Conservation (phyloP, 2,888 invertebrate genomes). For the Margaritifera margaritifera region DNA sequence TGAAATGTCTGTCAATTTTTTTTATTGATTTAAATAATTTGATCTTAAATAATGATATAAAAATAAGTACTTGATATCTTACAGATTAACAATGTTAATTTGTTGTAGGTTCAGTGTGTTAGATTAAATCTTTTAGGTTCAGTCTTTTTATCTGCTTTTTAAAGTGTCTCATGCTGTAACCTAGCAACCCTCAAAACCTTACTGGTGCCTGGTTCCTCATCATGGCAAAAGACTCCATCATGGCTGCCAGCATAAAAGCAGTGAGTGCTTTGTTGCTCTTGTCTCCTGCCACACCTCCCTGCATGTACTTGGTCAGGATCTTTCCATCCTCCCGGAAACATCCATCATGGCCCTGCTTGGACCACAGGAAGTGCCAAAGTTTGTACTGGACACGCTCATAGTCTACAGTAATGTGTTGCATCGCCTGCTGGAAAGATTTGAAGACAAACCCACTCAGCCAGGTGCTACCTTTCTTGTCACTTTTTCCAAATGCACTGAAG, state of each 20-base stretch:
- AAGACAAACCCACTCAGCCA: slow-evolving; percentile 84
- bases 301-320: slow-evolving; percentile 62
- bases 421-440: slow-evolving; percentile 80
- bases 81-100: too few species aligned
- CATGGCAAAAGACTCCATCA: slow-evolving; percentile 61
- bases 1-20: too few species aligned
- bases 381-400: slow-evolving; percentile 67
- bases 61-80: too few species aligned
- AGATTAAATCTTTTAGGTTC: too few species aligned
- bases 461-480: slow-evolving; percentile 59
- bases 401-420: slow-evolving; percentile 77
- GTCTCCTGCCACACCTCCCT: slow-evolving; percentile 59
- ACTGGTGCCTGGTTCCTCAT: slow-evolving; percentile 57
- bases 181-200: slow-evolving; percentile 11
- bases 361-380: slow-evolving; percentile 53
- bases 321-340: slow-evolving; percentile 80
- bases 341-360: slow-evolving; percentile 83
- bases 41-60: too few species aligned
- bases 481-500: slow-evolving; percentile 70
- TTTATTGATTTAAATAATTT: too few species aligned
- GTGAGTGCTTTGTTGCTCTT: slow-evolving; percentile 52
- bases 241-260: slow-evolving; percentile 65
- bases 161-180: too few species aligned
- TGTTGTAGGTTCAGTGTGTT: too few species aligned
- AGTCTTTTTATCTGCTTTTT: too few species aligned